phyloP scores from a whole-genome alignment of 2,888 invertebrate species.

The Yponomeuta evonymella region DNA sequence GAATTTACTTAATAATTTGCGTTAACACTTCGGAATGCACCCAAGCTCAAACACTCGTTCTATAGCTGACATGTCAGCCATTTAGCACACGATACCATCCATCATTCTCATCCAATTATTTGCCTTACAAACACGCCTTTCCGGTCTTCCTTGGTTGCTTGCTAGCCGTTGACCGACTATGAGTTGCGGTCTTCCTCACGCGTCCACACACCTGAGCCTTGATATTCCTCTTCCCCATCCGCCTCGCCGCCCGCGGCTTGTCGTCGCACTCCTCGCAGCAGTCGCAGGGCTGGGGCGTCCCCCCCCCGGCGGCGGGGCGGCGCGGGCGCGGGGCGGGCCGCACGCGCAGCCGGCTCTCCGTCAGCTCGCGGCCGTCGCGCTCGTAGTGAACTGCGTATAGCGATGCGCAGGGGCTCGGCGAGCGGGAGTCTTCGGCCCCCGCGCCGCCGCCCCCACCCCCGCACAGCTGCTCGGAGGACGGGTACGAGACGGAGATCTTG shows the following conservation, averaged over 20 bases:
- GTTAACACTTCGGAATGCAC: too few relatives aligned
- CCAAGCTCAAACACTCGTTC: too few relatives aligned
- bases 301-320: not conserved
- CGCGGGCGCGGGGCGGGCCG: constrained; percentile 29
- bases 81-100: too few relatives aligned
- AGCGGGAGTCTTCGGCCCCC: constrained; percentile 27
- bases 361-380: constrained; percentile 79
- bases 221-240: constrained; percentile 92
- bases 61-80: too few relatives aligned
- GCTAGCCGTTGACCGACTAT: too few relatives aligned
- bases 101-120: too few relatives aligned
- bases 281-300: constrained; percentile 35
- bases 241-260: constrained; percentile 73
- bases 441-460: constrained; percentile 29
- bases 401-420: constrained; percentile 53
- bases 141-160: too few relatives aligned
- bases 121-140: too few relatives aligned
- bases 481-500: constrained; percentile 91
- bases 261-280: constrained; percentile 70
- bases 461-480: constrained; percentile 84
- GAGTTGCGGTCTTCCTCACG: not conserved
- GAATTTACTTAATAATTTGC: too few relatives aligned
- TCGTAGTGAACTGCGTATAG: constrained; percentile 83
- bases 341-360: constrained; percentile 78
- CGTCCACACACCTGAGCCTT: constrained; percentile 83